These are phyloP conservation scores for Drosophila grimshawi DNA, from an alignment of 1,140 invertebrate species.

Conservation along the genomic window DNA sequence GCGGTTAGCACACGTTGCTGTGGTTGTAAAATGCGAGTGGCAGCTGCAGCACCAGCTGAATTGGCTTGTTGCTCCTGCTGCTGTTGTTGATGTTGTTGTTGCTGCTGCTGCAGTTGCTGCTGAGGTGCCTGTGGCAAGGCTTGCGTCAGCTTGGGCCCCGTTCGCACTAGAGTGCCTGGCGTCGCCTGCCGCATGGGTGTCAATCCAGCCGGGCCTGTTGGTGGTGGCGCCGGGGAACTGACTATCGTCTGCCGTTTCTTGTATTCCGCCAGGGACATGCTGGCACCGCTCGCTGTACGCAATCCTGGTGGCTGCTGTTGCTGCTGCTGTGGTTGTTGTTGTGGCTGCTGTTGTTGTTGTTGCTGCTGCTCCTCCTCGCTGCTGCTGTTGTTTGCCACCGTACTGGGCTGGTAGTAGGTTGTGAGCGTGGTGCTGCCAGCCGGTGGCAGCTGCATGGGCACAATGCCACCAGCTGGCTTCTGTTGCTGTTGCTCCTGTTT, in stretches of 20 bases:
- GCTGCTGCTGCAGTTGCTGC: constrained; percentile 3
- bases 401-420: constrained; percentile 63
- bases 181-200: constrained; percentile 33
- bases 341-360: constrained; percentile 31
- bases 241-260: constrained; percentile 68
- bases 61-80: constrained; percentile 22
- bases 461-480: constrained; percentile 33
- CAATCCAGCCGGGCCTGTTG: constrained; percentile 20
- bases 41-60: background rate
- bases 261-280: constrained; percentile 71
- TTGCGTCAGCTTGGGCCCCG: constrained; percentile 47
- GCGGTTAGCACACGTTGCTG: constrained; percentile 28
- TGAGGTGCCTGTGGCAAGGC: constrained; percentile 16
- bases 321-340: constrained; percentile 32
- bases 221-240: constrained; percentile 36
- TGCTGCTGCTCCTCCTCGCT: constrained; percentile 52
- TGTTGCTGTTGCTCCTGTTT: constrained; percentile 66
- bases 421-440: constrained; percentile 67
- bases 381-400: constrained; percentile 39
- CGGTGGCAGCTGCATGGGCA: constrained; percentile 55
- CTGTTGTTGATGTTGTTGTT: constrained; percentile 40
- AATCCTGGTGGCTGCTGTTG: constrained; percentile 43
- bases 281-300: constrained; percentile 59
- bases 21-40: constrained; percentile 17
- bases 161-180: constrained; percentile 48